phyloP scores from a whole-genome alignment of 2,888 invertebrate genomes.

The Pterobdella sp. region DNA sequence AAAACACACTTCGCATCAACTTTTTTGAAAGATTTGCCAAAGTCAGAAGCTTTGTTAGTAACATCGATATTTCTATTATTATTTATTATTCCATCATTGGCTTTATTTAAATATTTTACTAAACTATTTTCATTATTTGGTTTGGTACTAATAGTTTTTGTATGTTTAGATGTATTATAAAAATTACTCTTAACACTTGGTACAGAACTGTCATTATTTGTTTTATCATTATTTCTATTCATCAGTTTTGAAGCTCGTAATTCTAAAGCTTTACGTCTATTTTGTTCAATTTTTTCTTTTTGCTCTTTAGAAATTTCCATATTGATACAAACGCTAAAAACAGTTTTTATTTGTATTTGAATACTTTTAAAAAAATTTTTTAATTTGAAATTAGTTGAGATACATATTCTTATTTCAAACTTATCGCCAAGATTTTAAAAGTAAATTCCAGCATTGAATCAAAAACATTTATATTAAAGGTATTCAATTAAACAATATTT shows the following conservation, averaged over 20 bases:
- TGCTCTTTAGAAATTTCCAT: constrained; percentile 51
- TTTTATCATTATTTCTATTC: constrained; percentile 1
- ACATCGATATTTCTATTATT: not conserved
- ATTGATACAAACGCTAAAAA: not conserved
- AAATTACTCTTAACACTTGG: not conserved
- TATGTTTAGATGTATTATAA: not conserved
- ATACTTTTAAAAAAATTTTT: not conserved
- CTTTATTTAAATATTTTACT: not conserved
- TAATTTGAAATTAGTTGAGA: no score
- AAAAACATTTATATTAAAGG: no score
- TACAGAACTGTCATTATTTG: not conserved
- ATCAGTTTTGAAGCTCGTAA: constrained; percentile 38
- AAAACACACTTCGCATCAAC: constrained; percentile 17
- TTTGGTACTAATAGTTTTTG: not conserved
- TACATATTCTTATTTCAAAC: no score
- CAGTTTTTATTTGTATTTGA: not conserved
- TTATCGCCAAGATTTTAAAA: not conserved
- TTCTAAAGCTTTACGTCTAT: constrained; percentile 50
- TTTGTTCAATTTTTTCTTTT: constrained; percentile 52
- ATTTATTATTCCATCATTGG: not conserved
- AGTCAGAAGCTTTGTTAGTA: not conserved
- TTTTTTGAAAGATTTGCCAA: not conserved
- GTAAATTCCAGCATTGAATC: not conserved
- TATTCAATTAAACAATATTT: no score
- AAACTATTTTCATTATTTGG: not conserved